A percentile compares a stretch with the other conserved stretches of the same genome.
These are phyloP conservation scores for Siniperca obscura DNA, from an alignment of 2,797 vertebrate genomes.

Conservation along the genomic window DNA sequence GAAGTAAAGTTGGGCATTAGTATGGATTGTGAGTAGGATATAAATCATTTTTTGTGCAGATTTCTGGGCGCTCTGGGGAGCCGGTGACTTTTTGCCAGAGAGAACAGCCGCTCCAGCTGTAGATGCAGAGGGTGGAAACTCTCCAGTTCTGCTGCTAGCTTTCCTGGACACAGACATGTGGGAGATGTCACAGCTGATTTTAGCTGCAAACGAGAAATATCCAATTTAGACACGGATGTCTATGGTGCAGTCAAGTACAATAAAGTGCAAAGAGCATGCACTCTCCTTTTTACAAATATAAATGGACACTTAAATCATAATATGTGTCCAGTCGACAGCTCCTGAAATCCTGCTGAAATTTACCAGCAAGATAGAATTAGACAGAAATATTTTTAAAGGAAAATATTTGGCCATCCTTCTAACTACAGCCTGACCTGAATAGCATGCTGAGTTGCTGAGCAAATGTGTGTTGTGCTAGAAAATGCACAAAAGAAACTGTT, in stretches of 20 bases:
- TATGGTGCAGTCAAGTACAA: constrained; percentile 27
- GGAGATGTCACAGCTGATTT: constrained; percentile 60
- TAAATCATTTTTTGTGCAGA: constrained; percentile 41
- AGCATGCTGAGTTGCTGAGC: constrained; percentile 10
- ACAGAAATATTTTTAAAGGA: constrained; percentile 16
- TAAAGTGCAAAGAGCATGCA: constrained; percentile 19
- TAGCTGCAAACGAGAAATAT: constrained; percentile 48
- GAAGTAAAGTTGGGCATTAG: background rate
- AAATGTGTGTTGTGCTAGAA: constrained; percentile 17
- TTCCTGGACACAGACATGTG: constrained; percentile 59
- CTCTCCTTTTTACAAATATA: constrained; percentile 5
- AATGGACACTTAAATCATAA: constrained; percentile 40
- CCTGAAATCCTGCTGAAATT: constrained; percentile 11
- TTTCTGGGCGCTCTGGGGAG: constrained; percentile 47
- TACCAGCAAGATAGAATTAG: background rate
- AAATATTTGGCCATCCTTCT: constrained; percentile 30
- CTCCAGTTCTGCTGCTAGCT: constrained; percentile 62
- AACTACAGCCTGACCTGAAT: constrained; percentile 39
- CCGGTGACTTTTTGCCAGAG: constrained; percentile 53
- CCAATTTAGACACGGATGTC: constrained; percentile 29
- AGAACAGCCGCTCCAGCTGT: constrained; percentile 52
- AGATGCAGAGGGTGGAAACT: constrained; percentile 47
- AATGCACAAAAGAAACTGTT: constrained; percentile 13
- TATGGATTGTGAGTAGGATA: constrained; percentile 1
- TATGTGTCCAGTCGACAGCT: background rate